These are phyloP conservation scores for Aleiodes leptofemur DNA, from an alignment of 2,888 invertebrate genomes.

Conservation along the genomic window DNA sequence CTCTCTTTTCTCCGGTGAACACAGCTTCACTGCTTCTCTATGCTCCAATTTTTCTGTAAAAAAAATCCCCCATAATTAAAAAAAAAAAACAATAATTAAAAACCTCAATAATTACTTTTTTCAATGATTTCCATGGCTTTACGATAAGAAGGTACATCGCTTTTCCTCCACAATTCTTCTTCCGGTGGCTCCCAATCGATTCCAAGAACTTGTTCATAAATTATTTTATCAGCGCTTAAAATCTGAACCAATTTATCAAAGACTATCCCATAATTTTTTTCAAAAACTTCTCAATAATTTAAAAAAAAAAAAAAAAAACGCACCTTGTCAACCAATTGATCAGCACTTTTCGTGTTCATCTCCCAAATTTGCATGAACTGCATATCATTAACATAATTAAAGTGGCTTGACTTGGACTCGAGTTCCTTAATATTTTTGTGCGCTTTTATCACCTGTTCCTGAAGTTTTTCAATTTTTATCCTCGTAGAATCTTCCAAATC, in stretches of 20 bases:
- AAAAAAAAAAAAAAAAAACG: constrained; percentile 27
- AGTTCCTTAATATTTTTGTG: constrained; percentile 82
- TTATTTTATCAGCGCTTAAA: constrained; percentile 78
- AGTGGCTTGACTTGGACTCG: constrained; percentile 83
- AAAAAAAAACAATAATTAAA: constrained; percentile 30
- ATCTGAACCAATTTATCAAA: constrained; percentile 69
- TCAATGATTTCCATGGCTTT: constrained; percentile 59
- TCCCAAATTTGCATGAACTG: constrained; percentile 81
- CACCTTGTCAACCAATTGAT: constrained; percentile 76
- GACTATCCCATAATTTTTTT: too few relatives aligned
- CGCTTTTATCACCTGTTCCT: constrained; percentile 82
- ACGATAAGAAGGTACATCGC: constrained; percentile 76
- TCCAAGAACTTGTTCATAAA: constrained; percentile 81
- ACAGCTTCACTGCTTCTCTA: constrained; percentile 56
- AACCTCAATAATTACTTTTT: constrained; percentile 56
- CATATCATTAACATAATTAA: constrained; percentile 80
- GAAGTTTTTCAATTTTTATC: constrained; percentile 82
- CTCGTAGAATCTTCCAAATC: constrained; percentile 82
- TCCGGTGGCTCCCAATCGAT: constrained; percentile 78
- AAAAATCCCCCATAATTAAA: neutral
- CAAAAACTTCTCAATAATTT: neutral
- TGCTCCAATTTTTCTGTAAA: constrained; percentile 60
- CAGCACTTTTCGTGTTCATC: constrained; percentile 78
- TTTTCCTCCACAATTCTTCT: constrained; percentile 71
- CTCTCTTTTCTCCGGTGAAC: constrained; percentile 54